phyloP scores from a whole-genome alignment of 2,888 invertebrate genomes.

The Octodonta nipae region DNA sequence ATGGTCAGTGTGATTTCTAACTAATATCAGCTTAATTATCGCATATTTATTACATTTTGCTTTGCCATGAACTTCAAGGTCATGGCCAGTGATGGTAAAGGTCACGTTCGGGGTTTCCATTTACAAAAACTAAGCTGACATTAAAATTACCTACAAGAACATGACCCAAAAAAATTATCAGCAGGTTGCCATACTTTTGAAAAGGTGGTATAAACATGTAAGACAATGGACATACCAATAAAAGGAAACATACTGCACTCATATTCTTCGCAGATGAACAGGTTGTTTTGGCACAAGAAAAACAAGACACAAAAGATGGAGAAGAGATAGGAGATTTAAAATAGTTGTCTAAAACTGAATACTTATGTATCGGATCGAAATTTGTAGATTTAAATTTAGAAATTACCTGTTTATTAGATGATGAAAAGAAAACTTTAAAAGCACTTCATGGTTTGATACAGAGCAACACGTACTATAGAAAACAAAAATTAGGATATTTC shows the following conservation, averaged over 20 bases:
- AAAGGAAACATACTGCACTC: constrained; percentile 1
- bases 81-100: too few species aligned
- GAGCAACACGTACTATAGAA: neutral
- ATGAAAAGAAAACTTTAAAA: neutral
- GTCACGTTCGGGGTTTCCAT: too few species aligned
- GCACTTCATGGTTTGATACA: neutral
- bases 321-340: neutral
- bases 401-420: too few species aligned
- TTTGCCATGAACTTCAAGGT: too few species aligned
- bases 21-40: too few species aligned
- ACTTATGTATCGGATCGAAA: constrained; percentile 1
- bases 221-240: neutral
- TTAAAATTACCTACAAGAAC: too few species aligned
- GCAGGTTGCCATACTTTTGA: too few species aligned
- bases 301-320: neutral
- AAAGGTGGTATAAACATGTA: neutral
- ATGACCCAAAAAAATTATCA: too few species aligned
- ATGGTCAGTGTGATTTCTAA: too few species aligned
- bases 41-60: too few species aligned
- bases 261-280: too few species aligned
- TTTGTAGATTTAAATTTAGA: constrained; percentile 1
- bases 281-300: neutral
- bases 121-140: too few species aligned
- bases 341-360: neutral
- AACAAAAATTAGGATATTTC: neutral